Base-by-base conservation (phyloP, 2,113 vertebrate species). In the Carassius carassius region DNA sequence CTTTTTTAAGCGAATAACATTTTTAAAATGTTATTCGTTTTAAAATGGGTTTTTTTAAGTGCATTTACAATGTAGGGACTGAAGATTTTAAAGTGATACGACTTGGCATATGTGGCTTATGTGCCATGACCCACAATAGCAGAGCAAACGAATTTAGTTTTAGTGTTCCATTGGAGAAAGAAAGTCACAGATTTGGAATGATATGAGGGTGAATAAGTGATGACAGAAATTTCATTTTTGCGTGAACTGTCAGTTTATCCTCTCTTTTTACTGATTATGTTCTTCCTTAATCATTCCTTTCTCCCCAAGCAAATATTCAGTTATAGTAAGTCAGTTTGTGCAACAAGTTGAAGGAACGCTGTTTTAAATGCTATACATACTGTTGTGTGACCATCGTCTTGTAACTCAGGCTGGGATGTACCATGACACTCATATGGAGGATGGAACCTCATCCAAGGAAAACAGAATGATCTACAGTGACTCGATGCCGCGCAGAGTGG, bases 391-490 rank as follows among this genome's bases (percentile, higher is more conserved):
- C 37, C 17, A 58, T 35, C 5, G 25, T 75, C 12, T 60, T 72
- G 6, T 81, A 70, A 89, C 89, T n/a, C 88, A 99, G 98, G 96
- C 96, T 82, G 95, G 95, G 86, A 94, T 95, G 60, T 99, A 99
- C 92, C 98, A 98, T 86, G 98, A 99, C 92, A 94, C 96, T 73
- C 98, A 99, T 63, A 91, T 93, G 74, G 98, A 99, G 82, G 98
- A 99, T 78, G 96, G 96, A 89, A 90, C 94, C 29, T 95, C 96
- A 82, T 96, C 97, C 89, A 99, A 99, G 90, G 98, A 99, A 94
- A 99, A 97, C 90, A 94, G 97, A 89, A 96, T 97, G 92, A 95
- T 98, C 84, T 99, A 98, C 94, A 99, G 96, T 87, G 98, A 99
- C 91, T 96, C 97, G 86, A 96, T 99, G 95, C 97, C 98, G 0